Conservation (phyloP, 35 echinoderm and acorn worm genomes). For the Eucidaris tribuloides region DNA sequence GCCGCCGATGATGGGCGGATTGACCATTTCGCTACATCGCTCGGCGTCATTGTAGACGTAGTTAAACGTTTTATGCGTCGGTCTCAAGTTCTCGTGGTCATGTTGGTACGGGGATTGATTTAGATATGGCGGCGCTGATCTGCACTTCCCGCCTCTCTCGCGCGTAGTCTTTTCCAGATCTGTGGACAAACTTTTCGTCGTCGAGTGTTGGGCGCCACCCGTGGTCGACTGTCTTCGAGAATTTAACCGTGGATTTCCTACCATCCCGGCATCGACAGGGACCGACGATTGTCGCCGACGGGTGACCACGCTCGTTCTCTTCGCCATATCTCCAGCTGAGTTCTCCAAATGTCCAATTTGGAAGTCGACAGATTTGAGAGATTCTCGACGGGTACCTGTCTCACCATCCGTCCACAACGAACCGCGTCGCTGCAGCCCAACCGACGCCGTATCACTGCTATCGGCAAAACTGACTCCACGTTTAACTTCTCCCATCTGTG, state of each 20-base stretch:
- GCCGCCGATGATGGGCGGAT: slow-evolving; percentile 3
- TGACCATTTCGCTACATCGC: slow-evolving; percentile 3
- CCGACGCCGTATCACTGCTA: no score
- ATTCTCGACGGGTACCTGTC: background rate
- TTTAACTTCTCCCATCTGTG: no score
- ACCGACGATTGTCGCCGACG: background rate
- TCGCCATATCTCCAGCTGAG: background rate
- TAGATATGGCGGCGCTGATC: background rate
- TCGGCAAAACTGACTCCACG: no score
- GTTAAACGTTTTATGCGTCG: slow-evolving; percentile 15
- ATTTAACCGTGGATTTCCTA: background rate
- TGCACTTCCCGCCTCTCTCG: background rate
- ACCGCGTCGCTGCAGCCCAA: background rate
- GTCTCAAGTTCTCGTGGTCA: background rate
- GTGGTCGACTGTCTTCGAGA: background rate
- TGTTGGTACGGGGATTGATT: background rate
- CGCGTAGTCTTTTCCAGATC: background rate
- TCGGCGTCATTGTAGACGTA: background rate
- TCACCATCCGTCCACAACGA: background rate
- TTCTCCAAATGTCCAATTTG: background rate
- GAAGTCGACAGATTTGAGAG: no score
- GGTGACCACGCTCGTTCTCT: background rate
- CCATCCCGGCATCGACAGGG: background rate
- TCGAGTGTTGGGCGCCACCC: background rate
- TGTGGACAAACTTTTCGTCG: background rate